Conservation (phyloP, 53 echinoderm and acorn worm species). For the Arbacia lixula region DNA sequence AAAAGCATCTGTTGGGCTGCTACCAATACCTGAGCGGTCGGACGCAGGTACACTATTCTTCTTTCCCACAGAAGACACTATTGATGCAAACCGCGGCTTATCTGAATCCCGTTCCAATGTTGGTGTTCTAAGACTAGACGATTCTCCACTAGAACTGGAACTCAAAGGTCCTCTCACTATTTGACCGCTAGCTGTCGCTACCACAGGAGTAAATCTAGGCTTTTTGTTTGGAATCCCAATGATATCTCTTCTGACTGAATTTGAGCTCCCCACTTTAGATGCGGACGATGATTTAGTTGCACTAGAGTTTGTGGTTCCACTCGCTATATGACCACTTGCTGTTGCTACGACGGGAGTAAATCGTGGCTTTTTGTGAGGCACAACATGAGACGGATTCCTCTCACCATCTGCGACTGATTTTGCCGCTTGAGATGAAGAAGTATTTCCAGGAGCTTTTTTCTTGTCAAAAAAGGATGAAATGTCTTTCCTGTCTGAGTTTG, state of each 20-base stretch:
- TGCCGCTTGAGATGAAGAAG: background rate
- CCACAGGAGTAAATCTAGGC: slow-evolving; percentile 33
- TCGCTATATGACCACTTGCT: slow-evolving; percentile 22
- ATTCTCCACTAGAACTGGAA: too few species aligned
- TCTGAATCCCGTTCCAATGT: background rate
- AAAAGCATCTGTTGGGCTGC: too few species aligned
- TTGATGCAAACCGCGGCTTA: slow-evolving; percentile 7
- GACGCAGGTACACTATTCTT: background rate
- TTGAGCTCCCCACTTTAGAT: too few species aligned
- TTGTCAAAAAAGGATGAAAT: slow-evolving; percentile 29
- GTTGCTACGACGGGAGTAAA: slow-evolving; percentile 33
- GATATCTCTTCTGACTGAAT: too few species aligned
- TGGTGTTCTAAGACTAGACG: too few species aligned
- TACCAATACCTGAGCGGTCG: background rate
- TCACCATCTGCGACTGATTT: too few species aligned
- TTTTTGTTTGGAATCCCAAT: slow-evolving; percentile 3
- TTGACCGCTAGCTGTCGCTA: slow-evolving; percentile 31
- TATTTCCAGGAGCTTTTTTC: background rate
- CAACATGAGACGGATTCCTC: too few species aligned
- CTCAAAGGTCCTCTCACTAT: background rate
- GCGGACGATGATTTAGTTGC: too few species aligned
- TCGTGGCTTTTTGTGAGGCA: slow-evolving; percentile 7
- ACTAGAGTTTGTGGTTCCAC: background rate
- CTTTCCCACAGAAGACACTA: slow-evolving; percentile 28
- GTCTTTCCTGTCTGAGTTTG: slow-evolving; percentile 20